Conservation (phyloP, 2,888 invertebrate species). For the Argynnis bischoffii region DNA sequence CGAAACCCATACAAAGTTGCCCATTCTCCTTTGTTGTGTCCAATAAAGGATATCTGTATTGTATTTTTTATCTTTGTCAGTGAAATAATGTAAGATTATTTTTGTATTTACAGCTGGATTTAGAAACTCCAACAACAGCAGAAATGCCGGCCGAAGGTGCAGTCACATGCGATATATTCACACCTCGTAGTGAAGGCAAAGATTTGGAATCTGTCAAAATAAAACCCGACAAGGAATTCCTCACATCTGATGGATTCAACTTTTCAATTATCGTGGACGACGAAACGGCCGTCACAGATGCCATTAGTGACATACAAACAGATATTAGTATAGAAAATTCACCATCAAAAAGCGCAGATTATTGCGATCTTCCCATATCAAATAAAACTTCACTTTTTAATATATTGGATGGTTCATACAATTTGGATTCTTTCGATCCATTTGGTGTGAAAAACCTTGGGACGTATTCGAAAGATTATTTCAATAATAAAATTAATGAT, state of each 20-base stretch:
- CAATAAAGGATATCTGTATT: too few species aligned
- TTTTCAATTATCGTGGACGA: conserved; percentile 71
- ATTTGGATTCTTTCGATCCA: conserved; percentile 70
- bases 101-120: conserved; percentile 60
- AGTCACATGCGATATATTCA: conserved; percentile 60
- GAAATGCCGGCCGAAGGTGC: conserved; percentile 68
- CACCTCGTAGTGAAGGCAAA: conserved; percentile 63
- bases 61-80: background rate
- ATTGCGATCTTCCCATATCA: conserved; percentile 29
- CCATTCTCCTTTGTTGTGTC: too few species aligned
- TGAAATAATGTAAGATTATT: background rate
- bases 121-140: conserved; percentile 78
- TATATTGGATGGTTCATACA: conserved; percentile 76
- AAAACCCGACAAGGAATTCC: conserved; percentile 59
- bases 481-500: conserved; percentile 57
- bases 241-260: conserved; percentile 67
- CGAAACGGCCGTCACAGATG: conserved; percentile 54
- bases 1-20: too few species aligned
- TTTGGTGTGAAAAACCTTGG: conserved; percentile 66
- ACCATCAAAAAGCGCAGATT: conserved; percentile 52
- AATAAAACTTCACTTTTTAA: conserved; percentile 63
- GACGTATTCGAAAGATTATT: conserved; percentile 55
- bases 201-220: conserved; percentile 52
- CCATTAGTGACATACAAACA: conserved; percentile 47
- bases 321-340: conserved; percentile 51